Evolutionary conservation across 2,888 invertebrate genomes (phyloP).

Genomic region (Aspidiotus rigidus): DNA sequence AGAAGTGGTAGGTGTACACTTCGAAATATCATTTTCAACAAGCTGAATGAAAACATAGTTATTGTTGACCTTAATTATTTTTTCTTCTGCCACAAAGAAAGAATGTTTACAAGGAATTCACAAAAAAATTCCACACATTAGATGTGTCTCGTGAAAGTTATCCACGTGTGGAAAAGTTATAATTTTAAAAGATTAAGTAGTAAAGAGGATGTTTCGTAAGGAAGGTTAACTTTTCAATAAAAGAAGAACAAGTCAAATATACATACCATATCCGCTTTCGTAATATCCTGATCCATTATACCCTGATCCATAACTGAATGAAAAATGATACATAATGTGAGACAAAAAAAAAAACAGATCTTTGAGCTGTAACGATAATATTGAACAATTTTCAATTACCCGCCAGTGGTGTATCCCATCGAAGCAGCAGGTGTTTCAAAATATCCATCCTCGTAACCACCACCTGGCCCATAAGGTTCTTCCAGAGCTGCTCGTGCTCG

Average conservation of each 20-base stretch:
- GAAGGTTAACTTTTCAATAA: neutral
- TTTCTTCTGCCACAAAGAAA: no score
- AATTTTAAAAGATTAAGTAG: no score
- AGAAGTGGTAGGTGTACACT: no score
- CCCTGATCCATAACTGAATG: conserved; percentile 33
- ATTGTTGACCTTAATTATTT: no score
- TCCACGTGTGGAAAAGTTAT: no score
- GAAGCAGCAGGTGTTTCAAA: conserved; percentile 15
- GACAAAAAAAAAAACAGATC: neutral
- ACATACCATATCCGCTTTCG: conserved; percentile 35
- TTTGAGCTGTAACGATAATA: neutral
- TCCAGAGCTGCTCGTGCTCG: conserved; percentile 74
- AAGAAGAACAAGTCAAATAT: neutral
- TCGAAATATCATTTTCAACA: no score
- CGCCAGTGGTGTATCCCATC: conserved; percentile 22
- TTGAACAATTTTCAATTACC: conserved; percentile 6
- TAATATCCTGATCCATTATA: conserved; percentile 36
- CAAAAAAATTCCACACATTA: no score
- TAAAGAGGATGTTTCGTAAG: no score
- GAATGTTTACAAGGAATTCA: no score
- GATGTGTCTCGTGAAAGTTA: no score
- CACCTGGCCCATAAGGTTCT: conserved; percentile 49
- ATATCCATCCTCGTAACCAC: conserved; percentile 36
- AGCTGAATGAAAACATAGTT: no score
- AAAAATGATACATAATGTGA: neutral